Evolutionary conservation across 2,888 invertebrate genomes (phyloP).

Genomic region (Pocota personata): DNA sequence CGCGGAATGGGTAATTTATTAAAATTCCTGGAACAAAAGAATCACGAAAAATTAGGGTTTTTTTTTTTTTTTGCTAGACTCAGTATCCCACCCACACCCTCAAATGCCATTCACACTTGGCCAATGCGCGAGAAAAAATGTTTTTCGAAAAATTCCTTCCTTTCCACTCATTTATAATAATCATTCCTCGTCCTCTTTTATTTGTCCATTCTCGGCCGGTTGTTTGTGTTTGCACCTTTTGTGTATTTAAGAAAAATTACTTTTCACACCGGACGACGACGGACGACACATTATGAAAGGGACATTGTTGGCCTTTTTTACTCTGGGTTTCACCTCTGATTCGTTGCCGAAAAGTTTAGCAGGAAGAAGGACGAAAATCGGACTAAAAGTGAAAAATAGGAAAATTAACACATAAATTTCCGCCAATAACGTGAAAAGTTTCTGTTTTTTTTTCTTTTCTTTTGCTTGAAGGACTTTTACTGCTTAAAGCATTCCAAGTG

Average conservation of each 20-base stretch:
- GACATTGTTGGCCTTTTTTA: slow-evolving; percentile 49
- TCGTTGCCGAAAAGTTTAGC: slow-evolving; percentile 58
- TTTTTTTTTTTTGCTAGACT: neutral
- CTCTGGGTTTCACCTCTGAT: slow-evolving; percentile 40
- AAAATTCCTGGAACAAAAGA: slow-evolving; percentile 75
- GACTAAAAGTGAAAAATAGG: slow-evolving; percentile 64
- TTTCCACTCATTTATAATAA: slow-evolving; percentile 66
- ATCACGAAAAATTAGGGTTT: slow-evolving; percentile 57
- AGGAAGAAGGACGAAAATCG: slow-evolving; percentile 71
- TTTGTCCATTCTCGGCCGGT: slow-evolving; percentile 47
- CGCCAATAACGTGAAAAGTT: slow-evolving; percentile 61
- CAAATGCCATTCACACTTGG: slow-evolving; percentile 69
- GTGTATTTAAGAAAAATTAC: slow-evolving; percentile 76
- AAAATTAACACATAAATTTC: slow-evolving; percentile 82
- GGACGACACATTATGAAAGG: slow-evolving; percentile 50
- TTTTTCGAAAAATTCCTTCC: slow-evolving; percentile 20
- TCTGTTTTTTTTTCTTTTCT: slow-evolving; percentile 44
- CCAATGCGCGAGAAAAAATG: slow-evolving; percentile 39
- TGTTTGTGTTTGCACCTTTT: slow-evolving; percentile 76
- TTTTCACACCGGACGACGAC: slow-evolving; percentile 68
- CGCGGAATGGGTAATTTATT: slow-evolving; percentile 71
- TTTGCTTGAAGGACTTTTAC: slow-evolving; percentile 65
- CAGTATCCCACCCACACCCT: neutral
- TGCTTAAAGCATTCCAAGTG: slow-evolving; percentile 77
- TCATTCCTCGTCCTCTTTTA: slow-evolving; percentile 65